A percentile compares a stretch with the other conserved stretches of the same genome.
These are phyloP conservation scores for Meliscaeva auricollis DNA, from an alignment of 2,888 invertebrate species.

Conservation along the genomic window DNA sequence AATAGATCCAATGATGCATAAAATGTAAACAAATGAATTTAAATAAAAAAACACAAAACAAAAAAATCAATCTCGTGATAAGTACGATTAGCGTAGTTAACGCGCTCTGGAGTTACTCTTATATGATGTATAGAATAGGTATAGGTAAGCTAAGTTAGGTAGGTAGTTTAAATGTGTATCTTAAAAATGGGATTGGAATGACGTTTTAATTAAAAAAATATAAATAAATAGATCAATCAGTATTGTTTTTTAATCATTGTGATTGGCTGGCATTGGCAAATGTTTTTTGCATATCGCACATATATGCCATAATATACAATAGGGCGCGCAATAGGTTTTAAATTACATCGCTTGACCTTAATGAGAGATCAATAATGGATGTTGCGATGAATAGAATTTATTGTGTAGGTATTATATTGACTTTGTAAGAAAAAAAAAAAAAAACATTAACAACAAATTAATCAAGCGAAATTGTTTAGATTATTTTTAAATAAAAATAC, in stretches of 20 bases:
- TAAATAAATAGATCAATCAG: constrained; percentile 21
- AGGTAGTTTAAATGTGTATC: not conserved
- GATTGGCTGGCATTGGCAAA: constrained; percentile 13
- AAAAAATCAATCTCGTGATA: constrained; percentile 15
- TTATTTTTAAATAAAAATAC: too few species aligned
- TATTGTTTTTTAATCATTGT: constrained; percentile 16
- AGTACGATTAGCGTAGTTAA: constrained; percentile 26
- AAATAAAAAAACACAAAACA: not conserved
- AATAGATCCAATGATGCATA: constrained; percentile 46
- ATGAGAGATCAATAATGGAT: constrained; percentile 7
- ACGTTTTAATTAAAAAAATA: constrained; percentile 27
- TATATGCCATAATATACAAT: constrained; percentile 13
- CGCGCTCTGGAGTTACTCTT: constrained; percentile 46
- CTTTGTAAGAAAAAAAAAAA: not conserved
- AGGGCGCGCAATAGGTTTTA: constrained; percentile 31
- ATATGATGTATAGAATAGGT: not conserved
- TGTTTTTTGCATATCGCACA: constrained; percentile 10
- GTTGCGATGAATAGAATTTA: constrained; percentile 1
- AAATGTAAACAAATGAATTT: constrained; percentile 49
- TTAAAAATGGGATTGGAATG: not conserved
- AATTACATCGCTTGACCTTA: constrained; percentile 44
- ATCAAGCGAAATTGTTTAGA: too few species aligned
- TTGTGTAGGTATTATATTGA: not conserved
- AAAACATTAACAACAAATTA: too few species aligned
- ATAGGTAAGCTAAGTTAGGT: not conserved